Evolutionary conservation across 2,888 invertebrate species (phyloP).

Genomic region (Ophion slaviceki): DNA sequence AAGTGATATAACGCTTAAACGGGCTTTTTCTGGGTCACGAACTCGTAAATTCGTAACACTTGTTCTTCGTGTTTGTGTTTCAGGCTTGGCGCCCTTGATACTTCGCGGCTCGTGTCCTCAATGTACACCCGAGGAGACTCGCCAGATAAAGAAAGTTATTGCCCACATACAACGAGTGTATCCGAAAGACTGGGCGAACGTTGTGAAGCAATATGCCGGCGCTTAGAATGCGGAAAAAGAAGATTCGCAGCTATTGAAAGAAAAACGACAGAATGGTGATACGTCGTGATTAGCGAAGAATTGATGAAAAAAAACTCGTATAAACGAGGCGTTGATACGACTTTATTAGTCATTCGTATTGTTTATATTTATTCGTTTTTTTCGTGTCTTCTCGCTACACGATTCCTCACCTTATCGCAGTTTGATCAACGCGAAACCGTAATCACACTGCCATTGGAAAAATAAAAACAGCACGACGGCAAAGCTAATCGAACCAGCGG

Average conservation of each 20-base stretch:
- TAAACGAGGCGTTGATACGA: slow-evolving; percentile 14
- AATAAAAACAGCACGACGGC: background rate
- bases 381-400: background rate
- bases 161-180: slow-evolving; percentile 90
- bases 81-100: slow-evolving; percentile 90
- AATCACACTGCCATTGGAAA: background rate
- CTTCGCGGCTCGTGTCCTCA: slow-evolving; percentile 90
- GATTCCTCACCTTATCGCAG: background rate
- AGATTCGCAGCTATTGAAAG: background rate
- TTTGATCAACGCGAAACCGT: background rate
- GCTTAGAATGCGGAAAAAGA: slow-evolving; percentile 51
- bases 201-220: slow-evolving; percentile 89
- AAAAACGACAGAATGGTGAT: slow-evolving; percentile 2
- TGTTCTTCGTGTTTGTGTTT: slow-evolving; percentile 73
- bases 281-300: slow-evolving; percentile 3
- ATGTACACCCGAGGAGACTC: slow-evolving; percentile 88
- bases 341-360: background rate
- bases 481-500: background rate
- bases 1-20: background rate
- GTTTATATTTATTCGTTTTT: slow-evolving; percentile 36
- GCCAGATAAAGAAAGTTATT: slow-evolving; percentile 90
- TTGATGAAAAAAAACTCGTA: slow-evolving; percentile 17
- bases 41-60: slow-evolving; percentile 14
- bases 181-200: slow-evolving; percentile 91
- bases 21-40: background rate